Base-by-base conservation (phyloP, 2,113 vertebrate genomes). In the Lepus timidus region DNA sequence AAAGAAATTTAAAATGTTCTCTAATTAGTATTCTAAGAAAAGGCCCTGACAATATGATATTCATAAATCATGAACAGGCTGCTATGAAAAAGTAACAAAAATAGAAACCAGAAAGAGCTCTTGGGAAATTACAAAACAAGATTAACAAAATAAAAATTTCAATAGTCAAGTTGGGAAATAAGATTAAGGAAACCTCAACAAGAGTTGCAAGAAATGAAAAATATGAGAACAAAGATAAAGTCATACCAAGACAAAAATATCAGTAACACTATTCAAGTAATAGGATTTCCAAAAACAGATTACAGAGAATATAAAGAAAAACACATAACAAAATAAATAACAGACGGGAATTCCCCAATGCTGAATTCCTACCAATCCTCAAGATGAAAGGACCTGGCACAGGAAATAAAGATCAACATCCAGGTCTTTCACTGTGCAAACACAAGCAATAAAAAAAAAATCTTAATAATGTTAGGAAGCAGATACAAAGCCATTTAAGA, bases 131-230 rank as follows among this genome's bases (percentile, higher is more conserved):
- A 87, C 31, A 87, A 85, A 92, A 74, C 49, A n/a, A 71, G 36
- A 94, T 75, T 52, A 95, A 75, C 19, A 75, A 88, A 87, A 65
- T 74, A 84, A 85, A 90, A 79, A 82, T 96, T 94, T 95, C 88
- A 93, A 82, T 88, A 88, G 23, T 75, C 55, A 95, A 73, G 9
- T 85, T 90, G 49, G 55, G 33, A 92, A 87, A 93, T 87, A 88
- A 95, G 58, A 90, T 95, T 94, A 88, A 44, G 20, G 79, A 86
- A 91, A 70, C 23, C 20, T 94, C 65, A 89, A 20, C 58, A 91
- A 84, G 44, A 90, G 8, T 71, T 14, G 13, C 91, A 95, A 84
- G 33, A 89, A 94, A 94, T 94, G 14, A 91, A 93, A 96, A 94
- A 78, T 55, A 49, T 55, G 58, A 88, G 6, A 94, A 2, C 36